Evolutionary conservation across 2,113 vertebrate species (phyloP).

Genomic region (Vimba vimba): DNA sequence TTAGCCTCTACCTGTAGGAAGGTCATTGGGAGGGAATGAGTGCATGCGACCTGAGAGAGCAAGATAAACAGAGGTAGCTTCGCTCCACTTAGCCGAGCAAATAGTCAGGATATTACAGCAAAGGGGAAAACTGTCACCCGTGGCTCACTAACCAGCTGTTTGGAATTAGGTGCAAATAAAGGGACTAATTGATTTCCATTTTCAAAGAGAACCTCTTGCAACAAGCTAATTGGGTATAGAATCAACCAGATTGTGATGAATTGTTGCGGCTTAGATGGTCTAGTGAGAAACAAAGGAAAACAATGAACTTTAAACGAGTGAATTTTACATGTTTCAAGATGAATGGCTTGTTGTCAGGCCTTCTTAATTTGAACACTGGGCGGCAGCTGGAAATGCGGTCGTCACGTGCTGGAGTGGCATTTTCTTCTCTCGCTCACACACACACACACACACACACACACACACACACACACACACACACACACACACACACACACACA

Average conservation of each 20-base stretch:
- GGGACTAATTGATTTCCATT: slow-evolving; percentile 57
- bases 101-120: slow-evolving; percentile 55
- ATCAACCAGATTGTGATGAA: slow-evolving; percentile 51
- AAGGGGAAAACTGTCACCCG: slow-evolving; percentile 59
- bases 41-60: slow-evolving; percentile 10
- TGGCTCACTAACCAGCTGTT: slow-evolving; percentile 58
- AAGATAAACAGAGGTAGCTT: slow-evolving; percentile 47
- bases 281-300: not conserved
- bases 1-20: slow-evolving; percentile 49
- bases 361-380: slow-evolving; percentile 1
- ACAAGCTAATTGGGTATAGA: slow-evolving; percentile 52
- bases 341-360: not conserved
- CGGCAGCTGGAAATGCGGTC: slow-evolving; percentile 21
- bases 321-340: slow-evolving; percentile 16
- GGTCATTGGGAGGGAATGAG: slow-evolving; percentile 42
- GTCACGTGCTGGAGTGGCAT: slow-evolving; percentile 11
- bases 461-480: no score
- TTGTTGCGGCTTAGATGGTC: slow-evolving; percentile 45
- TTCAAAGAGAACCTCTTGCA: slow-evolving; percentile 39
- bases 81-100: slow-evolving; percentile 52
- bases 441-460: not conserved
- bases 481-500: no score
- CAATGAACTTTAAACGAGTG: not conserved
- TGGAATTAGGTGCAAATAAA: slow-evolving; percentile 61
- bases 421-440: slow-evolving; percentile 21